Percentiles rank a stretch among this genome's conserved stretches.
Conservation (phyloP, 1,140 invertebrate genomes). For the Chlorops oryzae region DNA sequence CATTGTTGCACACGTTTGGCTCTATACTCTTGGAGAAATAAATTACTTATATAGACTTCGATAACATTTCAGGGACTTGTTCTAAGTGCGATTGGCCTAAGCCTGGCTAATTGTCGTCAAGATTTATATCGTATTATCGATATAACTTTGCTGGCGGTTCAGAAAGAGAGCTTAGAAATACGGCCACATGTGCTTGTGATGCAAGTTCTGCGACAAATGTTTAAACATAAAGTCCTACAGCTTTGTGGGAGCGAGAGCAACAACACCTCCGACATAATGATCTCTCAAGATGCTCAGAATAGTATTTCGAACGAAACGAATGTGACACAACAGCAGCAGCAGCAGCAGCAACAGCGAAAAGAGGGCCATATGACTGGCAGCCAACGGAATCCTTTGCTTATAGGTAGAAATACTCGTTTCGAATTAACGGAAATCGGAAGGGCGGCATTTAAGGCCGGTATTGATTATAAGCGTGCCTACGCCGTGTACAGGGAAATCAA, state of each 20-base stretch:
- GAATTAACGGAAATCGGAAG: slow-evolving; percentile 65
- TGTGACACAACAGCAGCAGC: not conserved
- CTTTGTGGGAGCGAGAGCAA: slow-evolving; percentile 1
- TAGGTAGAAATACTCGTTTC: slow-evolving; percentile 49
- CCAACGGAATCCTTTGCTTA: no score
- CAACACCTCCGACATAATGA: slow-evolving; percentile 31
- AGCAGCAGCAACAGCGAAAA: slow-evolving; percentile 9
- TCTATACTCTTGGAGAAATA: no score
- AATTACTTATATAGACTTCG: no score
- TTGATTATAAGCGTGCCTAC: slow-evolving; percentile 62
- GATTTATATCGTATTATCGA: slow-evolving; percentile 54
- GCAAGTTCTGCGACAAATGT: slow-evolving; percentile 53
- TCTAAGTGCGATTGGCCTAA: slow-evolving; percentile 62
- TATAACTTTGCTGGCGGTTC: slow-evolving; percentile 59
- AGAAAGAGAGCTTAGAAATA: slow-evolving; percentile 52
- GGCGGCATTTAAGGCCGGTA: slow-evolving; percentile 75
- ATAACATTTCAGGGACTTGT: slow-evolving; percentile 55
- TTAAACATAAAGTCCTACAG: slow-evolving; percentile 55
- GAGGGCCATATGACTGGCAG: no score
- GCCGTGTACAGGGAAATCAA: slow-evolving; percentile 66
- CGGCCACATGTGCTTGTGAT: slow-evolving; percentile 57
- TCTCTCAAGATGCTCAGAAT: slow-evolving; percentile 30
- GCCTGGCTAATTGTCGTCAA: slow-evolving; percentile 52
- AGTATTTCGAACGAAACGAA: no score
- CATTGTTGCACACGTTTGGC: no score